phyloP scores from a whole-genome alignment of 2,797 vertebrate genomes.

The Picus viridis region DNA sequence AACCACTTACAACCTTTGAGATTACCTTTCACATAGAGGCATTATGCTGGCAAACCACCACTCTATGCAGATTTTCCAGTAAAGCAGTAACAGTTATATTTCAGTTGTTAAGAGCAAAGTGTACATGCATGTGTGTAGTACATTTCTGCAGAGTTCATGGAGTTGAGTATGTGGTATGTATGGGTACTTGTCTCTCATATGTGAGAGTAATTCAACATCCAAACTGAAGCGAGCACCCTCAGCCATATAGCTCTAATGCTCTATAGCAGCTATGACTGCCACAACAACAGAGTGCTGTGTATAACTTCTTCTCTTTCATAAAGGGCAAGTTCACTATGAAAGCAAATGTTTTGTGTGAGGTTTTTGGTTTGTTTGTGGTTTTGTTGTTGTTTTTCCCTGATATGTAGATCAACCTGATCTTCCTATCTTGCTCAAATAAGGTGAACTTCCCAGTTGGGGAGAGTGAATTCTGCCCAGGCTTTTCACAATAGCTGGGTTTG shows the following conservation, averaged over 20 bases:
- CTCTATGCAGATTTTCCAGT: background rate
- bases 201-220: background rate
- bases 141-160: background rate
- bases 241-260: background rate
- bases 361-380: no score
- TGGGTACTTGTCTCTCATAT: background rate
- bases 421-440: conserved; percentile 3
- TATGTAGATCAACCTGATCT: background rate
- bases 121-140: background rate
- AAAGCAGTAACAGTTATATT: background rate
- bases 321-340: background rate
- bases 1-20: background rate
- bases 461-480: conserved; percentile 24
- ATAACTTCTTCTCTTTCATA: background rate
- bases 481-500: background rate
- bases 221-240: background rate
- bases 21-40: background rate
- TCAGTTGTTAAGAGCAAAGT: background rate
- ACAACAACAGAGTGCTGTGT: background rate
- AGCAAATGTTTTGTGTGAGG: background rate
- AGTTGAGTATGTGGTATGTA: rapidly evolving
- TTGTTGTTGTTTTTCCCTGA: background rate
- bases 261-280: background rate
- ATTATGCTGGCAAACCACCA: background rate
- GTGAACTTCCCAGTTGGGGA: background rate